Evolutionary conservation across 1,140 invertebrate genomes (phyloP), one percentile per base, ranked within the genome.

Genomic region (Thaumetopoea pityocampa): DNA sequence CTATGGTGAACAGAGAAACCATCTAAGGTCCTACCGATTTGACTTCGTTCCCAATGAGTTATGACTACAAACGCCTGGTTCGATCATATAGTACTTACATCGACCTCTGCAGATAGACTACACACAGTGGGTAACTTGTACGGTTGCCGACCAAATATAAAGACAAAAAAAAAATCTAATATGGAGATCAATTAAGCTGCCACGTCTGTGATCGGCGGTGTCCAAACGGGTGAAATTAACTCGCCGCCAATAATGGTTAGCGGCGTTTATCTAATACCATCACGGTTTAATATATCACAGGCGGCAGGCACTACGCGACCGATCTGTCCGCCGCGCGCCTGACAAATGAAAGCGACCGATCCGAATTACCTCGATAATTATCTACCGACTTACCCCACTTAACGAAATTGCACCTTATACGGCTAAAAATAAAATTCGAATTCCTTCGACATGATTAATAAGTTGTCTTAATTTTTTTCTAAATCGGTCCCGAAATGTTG

Each of bases 261-360:
- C 36, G 36, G 14, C 37, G 28, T 42, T 53, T 56, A 61, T 61
- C 57, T 48, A 56, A 52, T 55, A 49, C 33, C 59, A 58, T 55
- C 55, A 32, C 35, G 36, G 33, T 46, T 52, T 63, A 63, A 63
- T 63, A 63, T 38, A 63, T 63, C 60, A 63, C 55, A 52, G 44
- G 36, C 44, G 50, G 52, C 48, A 51, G 34, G 12, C 20, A 3
- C 12, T 10, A 11, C 33, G 15, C 19, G 44, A 36, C 28, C 48
- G 41, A 48, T 51, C 48, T 48, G 42, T 49, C 46, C 49, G 29
- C 52, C 28, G 52, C 41, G 35, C 32, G 44, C 29, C 47, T 59
- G 55, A 63, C 60, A 63, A 63, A 63, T 63, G 60, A 56, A 56
- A 63, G 51, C 51, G n/a, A 33, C 35, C 46, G 41, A 30, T 43